A percentile compares a stretch with the other conserved stretches of the same genome.
phyloP scores from a whole-genome alignment of 2,797 vertebrate genomes.

The Fundulus diaphanus region DNA sequence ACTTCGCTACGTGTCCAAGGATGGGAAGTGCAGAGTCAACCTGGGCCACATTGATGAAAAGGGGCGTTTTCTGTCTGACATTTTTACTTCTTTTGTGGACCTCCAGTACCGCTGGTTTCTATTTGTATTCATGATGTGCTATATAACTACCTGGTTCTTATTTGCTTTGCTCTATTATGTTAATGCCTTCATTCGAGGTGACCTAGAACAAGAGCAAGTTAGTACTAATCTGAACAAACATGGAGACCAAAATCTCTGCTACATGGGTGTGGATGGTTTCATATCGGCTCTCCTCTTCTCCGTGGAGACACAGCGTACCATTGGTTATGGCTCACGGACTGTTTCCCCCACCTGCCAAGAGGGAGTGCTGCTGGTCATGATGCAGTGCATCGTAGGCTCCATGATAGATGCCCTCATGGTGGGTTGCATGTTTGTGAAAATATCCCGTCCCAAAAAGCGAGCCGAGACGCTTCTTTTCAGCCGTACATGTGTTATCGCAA shows the following conservation, averaged over 20 bases:
- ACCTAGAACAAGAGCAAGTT: constrained; percentile 16
- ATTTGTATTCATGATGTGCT: constrained; percentile 56
- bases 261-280: constrained; percentile 42
- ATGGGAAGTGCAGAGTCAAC: constrained; percentile 55
- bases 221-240: not conserved
- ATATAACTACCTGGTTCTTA: constrained; percentile 49
- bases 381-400: constrained; percentile 49
- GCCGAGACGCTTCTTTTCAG: constrained; percentile 53
- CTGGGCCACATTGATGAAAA: constrained; percentile 55
- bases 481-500: constrained; percentile 38
- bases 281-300: constrained; percentile 53
- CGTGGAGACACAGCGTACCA: constrained; percentile 52
- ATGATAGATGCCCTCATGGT: constrained; percentile 59
- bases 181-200: constrained; percentile 31
- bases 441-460: constrained; percentile 49
- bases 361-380: constrained; percentile 49
- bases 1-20: constrained; percentile 53
- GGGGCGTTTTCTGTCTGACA: constrained; percentile 53
- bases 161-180: constrained; percentile 51
- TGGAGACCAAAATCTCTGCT: constrained; percentile 16
- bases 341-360: constrained; percentile 39
- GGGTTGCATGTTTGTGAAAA: constrained; percentile 59
- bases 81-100: constrained; percentile 48
- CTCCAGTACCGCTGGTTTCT: constrained; percentile 52
- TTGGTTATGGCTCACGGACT: constrained; percentile 49